Conservation (phyloP, 1,140 invertebrate genomes). For the Diabrotica virgifera region DNA sequence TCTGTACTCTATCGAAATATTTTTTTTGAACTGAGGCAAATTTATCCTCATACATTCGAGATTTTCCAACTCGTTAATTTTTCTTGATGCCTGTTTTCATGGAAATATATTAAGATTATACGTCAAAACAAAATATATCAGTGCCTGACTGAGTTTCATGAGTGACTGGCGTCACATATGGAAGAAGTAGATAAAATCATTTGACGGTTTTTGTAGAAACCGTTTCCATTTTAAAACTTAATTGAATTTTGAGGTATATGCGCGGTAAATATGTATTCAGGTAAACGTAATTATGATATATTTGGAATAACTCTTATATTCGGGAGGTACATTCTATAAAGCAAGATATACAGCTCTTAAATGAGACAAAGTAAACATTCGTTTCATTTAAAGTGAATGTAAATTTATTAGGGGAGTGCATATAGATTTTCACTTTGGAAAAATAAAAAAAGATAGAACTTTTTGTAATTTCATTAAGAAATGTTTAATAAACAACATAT, state of each 20-base stretch:
- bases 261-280: too few relatives aligned
- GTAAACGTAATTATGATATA: too few relatives aligned
- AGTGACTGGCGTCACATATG: slow-evolving; percentile 1
- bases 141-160: slow-evolving; percentile 12
- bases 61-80: slow-evolving; percentile 10
- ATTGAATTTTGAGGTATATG: background rate
- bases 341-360: too few relatives aligned
- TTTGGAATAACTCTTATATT: too few relatives aligned
- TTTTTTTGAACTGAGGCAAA: background rate
- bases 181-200: background rate
- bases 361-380: too few relatives aligned
- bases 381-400: too few relatives aligned
- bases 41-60: background rate
- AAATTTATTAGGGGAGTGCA: too few relatives aligned
- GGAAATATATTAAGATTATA: slow-evolving; percentile 8
- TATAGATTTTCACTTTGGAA: too few relatives aligned
- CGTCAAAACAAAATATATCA: slow-evolving; percentile 16
- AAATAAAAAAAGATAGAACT: too few relatives aligned
- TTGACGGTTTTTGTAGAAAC: background rate
- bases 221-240: background rate
- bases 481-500: too few relatives aligned
- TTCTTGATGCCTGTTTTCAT: slow-evolving; percentile 9
- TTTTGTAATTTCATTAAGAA: too few relatives aligned
- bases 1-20: background rate
- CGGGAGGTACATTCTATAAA: too few relatives aligned